Evolutionary conservation across 2,113 vertebrate genomes (phyloP), one percentile per base, ranked within the genome.

Genomic region (Mastomys coucha): DNA sequence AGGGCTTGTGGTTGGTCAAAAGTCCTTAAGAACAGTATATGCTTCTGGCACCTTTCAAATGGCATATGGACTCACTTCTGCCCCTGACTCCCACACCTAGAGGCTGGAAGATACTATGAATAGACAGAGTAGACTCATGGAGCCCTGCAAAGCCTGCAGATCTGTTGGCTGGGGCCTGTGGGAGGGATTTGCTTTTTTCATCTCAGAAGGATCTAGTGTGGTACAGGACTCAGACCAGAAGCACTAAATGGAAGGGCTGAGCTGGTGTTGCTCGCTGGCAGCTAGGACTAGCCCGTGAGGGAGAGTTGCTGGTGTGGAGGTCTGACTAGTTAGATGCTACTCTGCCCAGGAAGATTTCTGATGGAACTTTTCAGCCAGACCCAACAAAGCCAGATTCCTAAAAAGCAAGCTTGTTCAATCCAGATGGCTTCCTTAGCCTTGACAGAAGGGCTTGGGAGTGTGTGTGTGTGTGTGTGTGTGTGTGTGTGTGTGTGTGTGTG

Each of bases 401-500:
- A 96, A 93, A 96, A 93, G 95, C 94, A 90, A 39, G 39, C 85
- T 95, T 22, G 81, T 91, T 90, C 88, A 95, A 72, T 89, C 82
- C 97, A 97, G 94, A 97, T 95, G 94, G 93, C 70, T 97, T 85
- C 45, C 39, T 87, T 76, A 94, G 89, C 53, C 91, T 95, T 94
- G 93, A 87, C 94, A 96, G 87, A 97, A 95, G 89, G 53, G 53
- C 5, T 2, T 17, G 53, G 10, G 73, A 3, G 53, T 17, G 42
- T 65, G 42, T 36, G 82, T n/a, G 45, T 22, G 70, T n/a, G 58
- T 70, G 70, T 24, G 70, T 53, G 76, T 26, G 58, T 33, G 49
- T 13, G 77, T 53, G 45, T 22, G 19, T 49, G 89, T 17, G 75
- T 3, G 33, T 13, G 53, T 28, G 73, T 33, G 36, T 36, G 26